Conservation (phyloP, 2,888 invertebrate species). For the Physocephala rufipes region DNA sequence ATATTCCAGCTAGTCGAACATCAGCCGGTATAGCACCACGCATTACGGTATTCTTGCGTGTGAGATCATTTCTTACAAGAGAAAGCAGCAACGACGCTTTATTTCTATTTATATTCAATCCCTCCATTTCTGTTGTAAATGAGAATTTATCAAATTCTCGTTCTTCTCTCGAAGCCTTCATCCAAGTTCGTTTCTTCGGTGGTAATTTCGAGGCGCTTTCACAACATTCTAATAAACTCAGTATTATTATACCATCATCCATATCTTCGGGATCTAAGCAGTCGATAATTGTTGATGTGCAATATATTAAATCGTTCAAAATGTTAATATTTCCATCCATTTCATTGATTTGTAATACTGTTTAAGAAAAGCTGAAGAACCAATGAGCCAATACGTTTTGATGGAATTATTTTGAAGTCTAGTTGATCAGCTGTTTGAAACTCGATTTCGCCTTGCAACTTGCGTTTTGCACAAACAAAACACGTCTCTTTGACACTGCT, state of each 20-base stretch:
- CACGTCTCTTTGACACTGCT: no score
- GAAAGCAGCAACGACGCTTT: neutral
- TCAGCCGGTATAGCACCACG: conserved; percentile 15
- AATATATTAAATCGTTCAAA: neutral
- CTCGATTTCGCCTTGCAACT: no score
- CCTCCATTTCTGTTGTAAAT: conserved; percentile 8
- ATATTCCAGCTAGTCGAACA: neutral
- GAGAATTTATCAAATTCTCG: neutral
- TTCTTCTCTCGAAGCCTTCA: conserved; percentile 14
- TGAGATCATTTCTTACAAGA: neutral
- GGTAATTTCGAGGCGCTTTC: conserved; percentile 2
- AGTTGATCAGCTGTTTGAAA: no score
- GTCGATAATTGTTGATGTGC: neutral
- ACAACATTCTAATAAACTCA: conserved; percentile 7
- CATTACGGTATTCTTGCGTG: conserved; percentile 13
- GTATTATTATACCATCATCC: conserved; percentile 6
- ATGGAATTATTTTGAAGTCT: no score
- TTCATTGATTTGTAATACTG: neutral
- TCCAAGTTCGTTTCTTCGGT: conserved; percentile 3
- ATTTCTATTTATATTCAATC: neutral
- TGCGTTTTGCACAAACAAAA: no score
- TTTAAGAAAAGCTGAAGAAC: no score
- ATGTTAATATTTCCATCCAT: neutral
- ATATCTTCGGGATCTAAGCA: neutral
- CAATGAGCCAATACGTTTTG: no score